Evolutionary conservation across 23 tunicate genomes (phyloP).

Genomic region (Botrylloides violaceus): DNA sequence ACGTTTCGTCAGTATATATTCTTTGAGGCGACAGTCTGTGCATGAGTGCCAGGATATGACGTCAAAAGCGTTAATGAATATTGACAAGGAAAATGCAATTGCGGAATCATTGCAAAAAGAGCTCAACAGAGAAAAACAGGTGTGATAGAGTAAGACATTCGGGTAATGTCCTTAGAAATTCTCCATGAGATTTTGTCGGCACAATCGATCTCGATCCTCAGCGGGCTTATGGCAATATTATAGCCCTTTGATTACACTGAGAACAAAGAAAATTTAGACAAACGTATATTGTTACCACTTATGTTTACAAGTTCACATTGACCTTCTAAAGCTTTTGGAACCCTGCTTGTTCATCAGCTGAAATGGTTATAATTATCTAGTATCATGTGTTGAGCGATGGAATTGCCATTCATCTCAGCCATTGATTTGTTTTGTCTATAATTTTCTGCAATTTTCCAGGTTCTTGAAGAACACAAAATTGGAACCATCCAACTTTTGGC

Average conservation of each 20-base stretch:
- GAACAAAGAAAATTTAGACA: too few relatives aligned
- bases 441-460: conserved; percentile 25
- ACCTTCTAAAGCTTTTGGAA: background rate
- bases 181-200: too few relatives aligned
- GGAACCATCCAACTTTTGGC: conserved; percentile 72
- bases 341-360: too few relatives aligned
- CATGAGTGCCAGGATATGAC: conserved; percentile 40
- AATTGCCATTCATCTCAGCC: too few relatives aligned
- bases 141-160: too few relatives aligned
- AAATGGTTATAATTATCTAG: too few relatives aligned
- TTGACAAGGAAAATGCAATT: conserved; percentile 65
- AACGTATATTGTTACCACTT: background rate
- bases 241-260: too few relatives aligned
- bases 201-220: too few relatives aligned
- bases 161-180: too few relatives aligned
- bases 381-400: too few relatives aligned
- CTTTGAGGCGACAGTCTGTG: conserved; percentile 53
- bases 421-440: too few relatives aligned
- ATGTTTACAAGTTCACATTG: background rate
- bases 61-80: conserved; percentile 51
- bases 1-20: conserved; percentile 47
- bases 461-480: conserved; percentile 72
- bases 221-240: too few relatives aligned
- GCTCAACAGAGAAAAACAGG: conserved; percentile 82
- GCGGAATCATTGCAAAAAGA: conserved; percentile 81